Percentiles rank a stretch among this genome's conserved stretches.
Evolutionary conservation across 1,140 invertebrate genomes (phyloP).

Genomic region (Apis dorsata): DNA sequence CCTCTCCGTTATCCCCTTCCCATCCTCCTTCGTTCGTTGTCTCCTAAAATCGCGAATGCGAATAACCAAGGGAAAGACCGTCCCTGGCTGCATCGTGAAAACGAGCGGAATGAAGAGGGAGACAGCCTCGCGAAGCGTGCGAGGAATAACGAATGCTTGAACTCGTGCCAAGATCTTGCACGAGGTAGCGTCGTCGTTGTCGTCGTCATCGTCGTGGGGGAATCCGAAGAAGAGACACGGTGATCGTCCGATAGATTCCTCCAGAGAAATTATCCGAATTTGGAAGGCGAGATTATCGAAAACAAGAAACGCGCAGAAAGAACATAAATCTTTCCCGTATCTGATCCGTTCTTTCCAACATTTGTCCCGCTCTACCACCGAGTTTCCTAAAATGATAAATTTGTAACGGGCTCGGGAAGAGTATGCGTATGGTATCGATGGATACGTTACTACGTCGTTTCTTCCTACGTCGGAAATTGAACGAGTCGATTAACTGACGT

Average conservation of each 20-base stretch:
- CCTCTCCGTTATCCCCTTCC: background rate
- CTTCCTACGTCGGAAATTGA: too few species aligned
- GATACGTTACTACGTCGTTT: background rate
- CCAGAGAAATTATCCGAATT: slow-evolving; percentile 19
- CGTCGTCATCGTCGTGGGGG: slow-evolving; percentile 2
- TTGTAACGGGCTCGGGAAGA: background rate
- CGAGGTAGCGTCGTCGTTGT: background rate
- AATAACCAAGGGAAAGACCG: slow-evolving; percentile 16
- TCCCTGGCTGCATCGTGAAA: slow-evolving; percentile 22
- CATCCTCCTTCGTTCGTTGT: background rate
- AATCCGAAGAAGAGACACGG: slow-evolving; percentile 5
- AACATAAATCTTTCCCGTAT: background rate
- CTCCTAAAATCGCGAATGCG: slow-evolving; percentile 47
- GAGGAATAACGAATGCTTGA: slow-evolving; percentile 70
- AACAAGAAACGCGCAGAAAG: background rate
- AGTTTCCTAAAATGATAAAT: background rate
- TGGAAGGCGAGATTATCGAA: background rate
- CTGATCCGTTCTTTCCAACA: background rate
- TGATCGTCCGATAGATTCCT: slow-evolving; percentile 30
- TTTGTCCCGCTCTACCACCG: background rate
- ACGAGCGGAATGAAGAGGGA: slow-evolving; percentile 26
- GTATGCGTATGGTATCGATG: background rate
- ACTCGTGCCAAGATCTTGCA: slow-evolving; percentile 67
- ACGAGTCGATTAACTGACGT: background rate
- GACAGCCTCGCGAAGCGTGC: slow-evolving; percentile 23